Evolutionary conservation across 2,797 vertebrate species (phyloP).

Genomic region (Chrysocyon brachyurus): DNA sequence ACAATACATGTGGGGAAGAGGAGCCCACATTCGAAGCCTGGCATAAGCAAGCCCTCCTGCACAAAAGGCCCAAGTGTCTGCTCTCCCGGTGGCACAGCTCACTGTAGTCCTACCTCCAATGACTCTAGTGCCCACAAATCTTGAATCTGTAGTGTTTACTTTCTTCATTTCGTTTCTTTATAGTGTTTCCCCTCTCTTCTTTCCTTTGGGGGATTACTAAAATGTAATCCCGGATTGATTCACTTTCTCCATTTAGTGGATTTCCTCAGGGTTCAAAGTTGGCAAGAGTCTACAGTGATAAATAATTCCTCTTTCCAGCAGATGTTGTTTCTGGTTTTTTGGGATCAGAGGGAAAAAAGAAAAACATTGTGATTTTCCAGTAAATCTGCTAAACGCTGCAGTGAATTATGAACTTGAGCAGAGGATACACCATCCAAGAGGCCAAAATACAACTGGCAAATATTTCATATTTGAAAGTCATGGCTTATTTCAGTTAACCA

Average conservation of each 20-base stretch:
- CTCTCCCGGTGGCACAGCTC: neutral
- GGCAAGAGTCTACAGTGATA: conserved; percentile 41
- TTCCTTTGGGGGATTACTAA: neutral
- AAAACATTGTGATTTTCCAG: conserved; percentile 60
- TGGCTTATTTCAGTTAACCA: conserved; percentile 47
- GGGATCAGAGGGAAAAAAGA: neutral
- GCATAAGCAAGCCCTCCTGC: neutral
- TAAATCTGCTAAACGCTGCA: conserved; percentile 41
- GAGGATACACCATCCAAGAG: conserved; percentile 30
- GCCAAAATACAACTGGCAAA: neutral
- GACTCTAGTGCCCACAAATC: neutral
- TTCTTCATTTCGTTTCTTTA: neutral
- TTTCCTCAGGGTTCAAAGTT: conserved; percentile 66
- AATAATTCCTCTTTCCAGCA: conserved; percentile 61
- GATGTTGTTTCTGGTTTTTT: conserved; percentile 61
- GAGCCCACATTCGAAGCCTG: neutral
- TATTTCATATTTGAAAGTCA: conserved; percentile 64
- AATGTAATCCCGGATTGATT: conserved; percentile 41
- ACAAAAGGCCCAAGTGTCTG: neutral
- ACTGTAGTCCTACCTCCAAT: neutral
- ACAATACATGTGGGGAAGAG: neutral
- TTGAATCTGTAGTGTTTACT: neutral
- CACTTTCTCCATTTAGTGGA: conserved; percentile 29
- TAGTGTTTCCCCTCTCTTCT: neutral
- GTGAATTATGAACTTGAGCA: conserved; percentile 57